phyloP scores from a whole-genome alignment of 2,797 vertebrate species.

The Sebastes hubbsi region DNA sequence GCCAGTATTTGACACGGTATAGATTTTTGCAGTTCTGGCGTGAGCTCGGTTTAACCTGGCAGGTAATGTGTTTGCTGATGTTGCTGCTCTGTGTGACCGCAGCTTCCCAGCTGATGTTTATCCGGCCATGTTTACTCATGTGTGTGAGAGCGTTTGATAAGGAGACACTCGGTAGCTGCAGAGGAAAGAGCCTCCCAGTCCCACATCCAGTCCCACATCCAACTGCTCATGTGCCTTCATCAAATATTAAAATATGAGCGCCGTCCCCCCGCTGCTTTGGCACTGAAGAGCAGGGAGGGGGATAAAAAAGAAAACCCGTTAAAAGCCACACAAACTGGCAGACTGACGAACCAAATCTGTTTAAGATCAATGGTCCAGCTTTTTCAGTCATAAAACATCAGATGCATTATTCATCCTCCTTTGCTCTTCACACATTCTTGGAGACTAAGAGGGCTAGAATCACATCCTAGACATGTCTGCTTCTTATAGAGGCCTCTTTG shows the following conservation, averaged over 20 bases:
- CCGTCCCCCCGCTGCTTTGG: constrained; percentile 1
- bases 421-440: constrained; percentile 62
- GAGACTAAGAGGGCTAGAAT: constrained; percentile 33
- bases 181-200: constrained; percentile 11
- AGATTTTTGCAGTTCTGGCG: not conserved
- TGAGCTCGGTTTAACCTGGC: not conserved
- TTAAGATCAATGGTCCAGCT: constrained; percentile 46
- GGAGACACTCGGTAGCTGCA: constrained; percentile 17
- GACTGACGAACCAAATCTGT: constrained; percentile 26
- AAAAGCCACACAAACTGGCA: constrained; percentile 27
- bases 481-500: constrained; percentile 36
- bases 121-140: constrained; percentile 52
- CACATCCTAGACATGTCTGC: constrained; percentile 47
- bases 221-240: constrained; percentile 45
- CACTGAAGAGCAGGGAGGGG: not conserved
- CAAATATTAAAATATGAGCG: constrained; percentile 51
- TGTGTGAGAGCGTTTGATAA: constrained; percentile 50
- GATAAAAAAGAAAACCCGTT: not conserved
- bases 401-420: constrained; percentile 55
- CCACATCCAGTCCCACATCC: constrained; percentile 26
- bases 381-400: constrained; percentile 59
- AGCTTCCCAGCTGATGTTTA: constrained; percentile 47
- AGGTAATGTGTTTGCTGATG: constrained; percentile 45
- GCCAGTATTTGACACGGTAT: not conserved
- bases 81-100: constrained; percentile 25